Evolutionary conservation across 2,113 vertebrate genomes (phyloP), one percentile per base, ranked within the genome.

Genomic region (Patagioenas fasciata): DNA sequence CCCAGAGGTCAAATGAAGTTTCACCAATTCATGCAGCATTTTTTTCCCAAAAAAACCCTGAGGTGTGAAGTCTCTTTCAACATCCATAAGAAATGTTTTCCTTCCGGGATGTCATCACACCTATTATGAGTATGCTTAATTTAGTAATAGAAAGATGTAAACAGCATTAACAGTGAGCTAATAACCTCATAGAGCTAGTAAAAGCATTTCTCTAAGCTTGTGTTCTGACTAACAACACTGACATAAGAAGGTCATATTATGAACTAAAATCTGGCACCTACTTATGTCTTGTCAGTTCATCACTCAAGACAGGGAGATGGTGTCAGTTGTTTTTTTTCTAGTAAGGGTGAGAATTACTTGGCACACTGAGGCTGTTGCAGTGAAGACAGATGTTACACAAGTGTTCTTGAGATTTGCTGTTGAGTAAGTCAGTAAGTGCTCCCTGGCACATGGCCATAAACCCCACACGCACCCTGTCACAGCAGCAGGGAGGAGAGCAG

Each of bases 381-480:
- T 50, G 32, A 70, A 85, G 50, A 48, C 24, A 85, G 85, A 70
- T 62, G 54, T 65, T 77, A 32, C 21, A 54, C 1, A 6, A 53
- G 36, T 28, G 28, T n/a, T 87, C 57, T 40, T 81, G 42, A 83
- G 71, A 24, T 47, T 47, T 74, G 51, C 60, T 67, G 17, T 40
- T 38, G 34, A 79, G 34, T 40, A 81, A 88, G 38, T 42, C 65
- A 53, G 18, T n/a, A 57, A 69, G 15, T 26, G 54, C 7, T 89
- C 54, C 61, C n/a, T 66, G 61, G 28, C 38, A 57, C 6, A 18
- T 2, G 50, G n/a, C 38, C 70, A 21, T 23, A 67, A 84, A 61
- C 13, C 20, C 29, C 48, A 3, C 34, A 6, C 0, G 0, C 9
- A 79, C 31, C 26, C 16, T 38, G 25, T 29, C 9, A 10, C 24